Evolutionary conservation across 2,797 vertebrate species (phyloP).

Genomic region (Syngnathus rostellatus): DNA sequence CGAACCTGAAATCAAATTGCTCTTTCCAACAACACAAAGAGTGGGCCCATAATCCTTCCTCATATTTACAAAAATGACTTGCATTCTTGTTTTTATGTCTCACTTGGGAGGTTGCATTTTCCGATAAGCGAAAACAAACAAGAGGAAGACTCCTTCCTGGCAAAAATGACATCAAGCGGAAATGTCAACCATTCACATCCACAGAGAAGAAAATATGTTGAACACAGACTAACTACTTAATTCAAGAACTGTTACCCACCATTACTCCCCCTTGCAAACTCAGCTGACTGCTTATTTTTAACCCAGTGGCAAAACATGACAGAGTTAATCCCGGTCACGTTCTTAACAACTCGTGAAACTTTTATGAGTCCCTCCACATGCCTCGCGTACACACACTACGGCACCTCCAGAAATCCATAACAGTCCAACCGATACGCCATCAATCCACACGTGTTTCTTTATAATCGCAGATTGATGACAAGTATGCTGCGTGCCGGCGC

Average conservation of each 20-base stretch:
- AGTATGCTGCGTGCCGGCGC: slow-evolving; percentile 10
- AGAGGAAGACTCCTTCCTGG: slow-evolving; percentile 17
- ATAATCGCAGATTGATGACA: slow-evolving; percentile 5
- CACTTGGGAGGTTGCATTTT: slow-evolving; percentile 8
- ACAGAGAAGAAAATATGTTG: slow-evolving; percentile 21
- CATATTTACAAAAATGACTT: neutral
- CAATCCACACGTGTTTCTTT: neutral
- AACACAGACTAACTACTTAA: neutral
- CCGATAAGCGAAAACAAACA: slow-evolving; percentile 18
- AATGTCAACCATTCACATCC: slow-evolving; percentile 13
- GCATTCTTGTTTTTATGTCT: neutral
- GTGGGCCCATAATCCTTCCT: neutral
- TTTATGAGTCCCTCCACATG: neutral
- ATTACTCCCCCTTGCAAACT: neutral
- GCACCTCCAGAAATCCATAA: neutral
- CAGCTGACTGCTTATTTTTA: slow-evolving; percentile 13
- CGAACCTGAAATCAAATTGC: neutral
- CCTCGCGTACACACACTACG: neutral
- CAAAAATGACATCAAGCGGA: slow-evolving; percentile 11
- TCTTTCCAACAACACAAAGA: neutral
- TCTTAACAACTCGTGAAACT: neutral
- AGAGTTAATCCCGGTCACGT: slow-evolving; percentile 7
- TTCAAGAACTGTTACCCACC: neutral
- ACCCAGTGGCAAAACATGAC: slow-evolving; percentile 1
- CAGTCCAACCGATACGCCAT: neutral